A percentile compares a stretch with the other conserved stretches of the same genome.
These are phyloP conservation scores for Anabas testudineus DNA, from an alignment of 2,797 vertebrate genomes.

Conservation along the genomic window DNA sequence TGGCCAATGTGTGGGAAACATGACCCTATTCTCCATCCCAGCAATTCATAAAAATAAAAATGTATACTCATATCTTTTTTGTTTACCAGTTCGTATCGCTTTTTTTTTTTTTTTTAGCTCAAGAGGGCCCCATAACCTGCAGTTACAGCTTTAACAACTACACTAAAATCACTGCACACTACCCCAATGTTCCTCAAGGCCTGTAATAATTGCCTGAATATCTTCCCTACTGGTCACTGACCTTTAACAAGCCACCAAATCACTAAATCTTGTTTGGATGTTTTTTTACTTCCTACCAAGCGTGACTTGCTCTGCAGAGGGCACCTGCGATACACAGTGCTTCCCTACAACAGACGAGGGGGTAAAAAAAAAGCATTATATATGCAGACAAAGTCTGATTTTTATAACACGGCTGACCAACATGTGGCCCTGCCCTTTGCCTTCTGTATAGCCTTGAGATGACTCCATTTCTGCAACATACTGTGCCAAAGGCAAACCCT, in stretches of 20 bases:
- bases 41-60: constrained; percentile 33
- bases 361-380: constrained; percentile 26
- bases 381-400: constrained; percentile 2
- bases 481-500: constrained; percentile 71
- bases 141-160: constrained; percentile 15
- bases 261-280: constrained; percentile 74
- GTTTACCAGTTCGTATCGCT: neutral
- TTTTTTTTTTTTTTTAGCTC: constrained; percentile 10
- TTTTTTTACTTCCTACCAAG: constrained; percentile 71
- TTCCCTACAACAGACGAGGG: constrained; percentile 31
- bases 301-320: constrained; percentile 55
- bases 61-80: constrained; percentile 15
- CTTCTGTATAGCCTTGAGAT: constrained; percentile 46
- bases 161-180: neutral
- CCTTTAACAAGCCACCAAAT: constrained; percentile 76
- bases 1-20: constrained; percentile 87
- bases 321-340: constrained; percentile 23
- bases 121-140: constrained; percentile 1
- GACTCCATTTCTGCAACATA: constrained; percentile 42
- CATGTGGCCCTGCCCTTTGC: constrained; percentile 55
- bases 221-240: constrained; percentile 75
- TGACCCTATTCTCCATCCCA: constrained; percentile 70
- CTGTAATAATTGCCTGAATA: constrained; percentile 82
- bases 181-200: constrained; percentile 10
- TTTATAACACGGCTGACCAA: constrained; percentile 30